Evolutionary conservation across 2,888 invertebrate species (phyloP), one percentile per base, ranked within the genome.

Genomic region (Erebia aethiops): DNA sequence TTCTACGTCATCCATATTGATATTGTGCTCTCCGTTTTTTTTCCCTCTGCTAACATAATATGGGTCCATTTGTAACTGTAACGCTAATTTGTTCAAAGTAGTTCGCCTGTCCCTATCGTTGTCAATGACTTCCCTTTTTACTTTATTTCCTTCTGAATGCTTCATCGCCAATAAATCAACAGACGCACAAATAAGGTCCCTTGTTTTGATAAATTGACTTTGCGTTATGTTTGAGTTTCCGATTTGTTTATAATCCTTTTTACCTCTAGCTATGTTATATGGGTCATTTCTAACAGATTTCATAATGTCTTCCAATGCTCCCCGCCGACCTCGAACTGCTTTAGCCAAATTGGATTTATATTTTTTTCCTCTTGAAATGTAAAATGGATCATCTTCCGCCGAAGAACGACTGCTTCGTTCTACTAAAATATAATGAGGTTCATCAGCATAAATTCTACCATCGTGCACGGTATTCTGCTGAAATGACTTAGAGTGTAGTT

Each of bases 261-360:
- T 94, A n/a, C 94, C 94, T 79, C 94, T 82, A 0, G 93, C 94
- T 61, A 94, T 94, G 68, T 92, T 94, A 77, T 90, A 94, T 0
- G 94, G 94, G 71, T 94, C 91, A 64, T 92, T 92, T 14, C 90
- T 85, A 7, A 93, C 91, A 4, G 91, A 89, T 80, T 92, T 93
- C 0, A 92, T 89, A 5, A 91, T 87, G 79, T 91, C 91, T 78
- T 88, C 92, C 43, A 93, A 82, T 4, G 88, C 87, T 14, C 91
- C 91, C 9, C 92, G 88, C 71, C 92, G 83, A 62, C 83, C 88
- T 74, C 88, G 84, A 18, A 79, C 83, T 35, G 84, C 85, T 81
- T 87, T 87, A 16, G 77, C 80, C 18, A 84, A 75, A 64, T 78
- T 83, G 69, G 76, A 75, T 54, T 82, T 72, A 68, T 85, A 87